A percentile compares a stretch with the other conserved stretches of the same genome.
These are phyloP conservation scores for Dichetophora obliterata DNA, from an alignment of 2,888 invertebrate genomes.

Conservation along the genomic window DNA sequence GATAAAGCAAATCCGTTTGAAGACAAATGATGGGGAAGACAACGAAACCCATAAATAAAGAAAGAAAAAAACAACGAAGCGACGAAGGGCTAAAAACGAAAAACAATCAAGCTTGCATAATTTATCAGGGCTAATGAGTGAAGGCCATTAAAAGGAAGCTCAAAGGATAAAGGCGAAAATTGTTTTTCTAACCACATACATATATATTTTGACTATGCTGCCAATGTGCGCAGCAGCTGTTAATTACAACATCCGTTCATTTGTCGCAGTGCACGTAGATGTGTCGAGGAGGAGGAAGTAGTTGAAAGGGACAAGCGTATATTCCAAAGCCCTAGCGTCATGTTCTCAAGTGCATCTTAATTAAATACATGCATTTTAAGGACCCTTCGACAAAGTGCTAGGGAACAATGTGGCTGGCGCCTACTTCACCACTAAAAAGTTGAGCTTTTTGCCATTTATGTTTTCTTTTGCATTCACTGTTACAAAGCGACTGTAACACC, in stretches of 20 bases:
- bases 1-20: neutral
- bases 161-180: constrained; percentile 15
- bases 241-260: constrained; percentile 28
- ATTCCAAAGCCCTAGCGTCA: neutral
- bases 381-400: neutral
- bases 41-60: neutral
- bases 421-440: neutral
- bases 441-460: constrained; percentile 6
- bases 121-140: constrained; percentile 25
- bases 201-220: no score
- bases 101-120: constrained; percentile 19
- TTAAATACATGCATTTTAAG: constrained; percentile 35
- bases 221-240: neutral
- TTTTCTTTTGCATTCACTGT: neutral
- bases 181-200: neutral
- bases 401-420: neutral
- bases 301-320: no score
- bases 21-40: neutral
- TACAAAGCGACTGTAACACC: neutral
- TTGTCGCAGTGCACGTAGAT: constrained; percentile 4
- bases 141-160: constrained; percentile 21
- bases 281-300: no score
- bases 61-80: neutral
- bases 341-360: constrained; percentile 15
- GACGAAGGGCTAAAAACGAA: neutral